Evolutionary conservation across 2,797 vertebrate species (phyloP).

Genomic region (Anguilla megastoma): DNA sequence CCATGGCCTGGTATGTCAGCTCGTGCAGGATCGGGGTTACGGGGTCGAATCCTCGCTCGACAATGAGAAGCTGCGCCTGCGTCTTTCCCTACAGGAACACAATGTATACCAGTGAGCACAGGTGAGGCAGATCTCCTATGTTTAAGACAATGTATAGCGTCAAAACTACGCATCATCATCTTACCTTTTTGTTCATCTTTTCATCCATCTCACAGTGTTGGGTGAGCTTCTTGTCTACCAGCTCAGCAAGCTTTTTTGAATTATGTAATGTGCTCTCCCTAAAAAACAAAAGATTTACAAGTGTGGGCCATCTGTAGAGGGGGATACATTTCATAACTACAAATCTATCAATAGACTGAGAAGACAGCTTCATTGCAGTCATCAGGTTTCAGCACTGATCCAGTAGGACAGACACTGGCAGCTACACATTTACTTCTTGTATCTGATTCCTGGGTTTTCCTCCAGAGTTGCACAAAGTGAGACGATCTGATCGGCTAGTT

Average conservation of each 20-base stretch:
- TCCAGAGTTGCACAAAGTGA: slow-evolving; percentile 90
- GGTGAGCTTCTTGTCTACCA: slow-evolving; percentile 86
- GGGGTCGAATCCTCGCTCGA: slow-evolving; percentile 93
- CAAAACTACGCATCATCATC: neutral
- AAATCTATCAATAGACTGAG: neutral
- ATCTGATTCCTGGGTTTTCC: slow-evolving; percentile 91
- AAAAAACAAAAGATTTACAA: slow-evolving; percentile 46
- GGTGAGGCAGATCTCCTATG: neutral
- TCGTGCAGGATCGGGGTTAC: slow-evolving; percentile 94
- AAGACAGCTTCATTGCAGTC: neutral
- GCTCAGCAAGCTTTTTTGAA: slow-evolving; percentile 81
- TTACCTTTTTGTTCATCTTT: slow-evolving; percentile 85
- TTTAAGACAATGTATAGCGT: neutral
- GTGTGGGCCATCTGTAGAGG: neutral
- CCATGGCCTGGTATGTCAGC: slow-evolving; percentile 98
- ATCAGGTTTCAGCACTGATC: neutral
- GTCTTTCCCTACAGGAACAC: slow-evolving; percentile 82
- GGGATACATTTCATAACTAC: neutral
- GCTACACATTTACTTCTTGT: slow-evolving; percentile 77
- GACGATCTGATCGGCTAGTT: slow-evolving; percentile 86
- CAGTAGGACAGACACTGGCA: neutral
- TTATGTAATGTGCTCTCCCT: slow-evolving; percentile 81
- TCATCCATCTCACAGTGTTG: slow-evolving; percentile 85
- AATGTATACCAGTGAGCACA: neutral
- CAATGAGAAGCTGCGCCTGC: slow-evolving; percentile 89